Base-by-base conservation (phyloP, 1,140 invertebrate genomes). In the Bursaphelenchus mucronatus region DNA sequence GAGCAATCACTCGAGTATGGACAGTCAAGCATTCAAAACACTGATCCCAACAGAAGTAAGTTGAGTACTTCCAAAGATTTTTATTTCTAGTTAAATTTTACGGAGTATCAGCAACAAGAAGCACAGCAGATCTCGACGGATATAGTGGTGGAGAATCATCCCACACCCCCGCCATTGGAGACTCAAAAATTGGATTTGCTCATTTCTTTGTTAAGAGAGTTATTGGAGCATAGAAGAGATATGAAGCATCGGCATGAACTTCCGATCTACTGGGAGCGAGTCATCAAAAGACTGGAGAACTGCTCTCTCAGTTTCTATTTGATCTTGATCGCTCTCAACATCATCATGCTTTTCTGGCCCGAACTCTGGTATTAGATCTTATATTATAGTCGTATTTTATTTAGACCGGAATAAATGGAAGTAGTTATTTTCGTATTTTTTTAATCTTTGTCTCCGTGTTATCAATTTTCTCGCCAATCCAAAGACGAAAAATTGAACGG, bases 251-350 rank as follows among this genome's bases (percentile, higher is more conserved):
- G 41, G 43, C 58, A 70, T 54, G 54, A 68, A n/a, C 56, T 78
- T 44, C 78, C 76, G 10, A 54, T 71, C 15, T 81, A 79, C 46
- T 79, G 76, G 76, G 76, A 79, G 57, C 61, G 78, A 51, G 71
- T 79, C 15, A 76, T 79, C 44, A 63, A 63, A 17, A 44, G 76
- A 59, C 55, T 79, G 52, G 76, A 79, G 61, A 67, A 68, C 43
- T 56, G 63, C 43, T 81, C 78, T 8, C 58, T 79, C 9, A 66
- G 56, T 30, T 79, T 79, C 56, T 79, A 80, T 63, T 53, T 79
- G 10, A 54, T 50, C 13, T 59, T 81, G 19, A 74, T 79, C 63
- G 66, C 66, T 43, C 62, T 80, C 41, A 75, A 79, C 58, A 46
- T 79, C 43, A 52, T 57, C 19, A 64, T 80, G 62, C 76, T 68